phyloP scores from a whole-genome alignment of 64 coral and sea anemone genomes.

The Dendronephthya gigantea region DNA sequence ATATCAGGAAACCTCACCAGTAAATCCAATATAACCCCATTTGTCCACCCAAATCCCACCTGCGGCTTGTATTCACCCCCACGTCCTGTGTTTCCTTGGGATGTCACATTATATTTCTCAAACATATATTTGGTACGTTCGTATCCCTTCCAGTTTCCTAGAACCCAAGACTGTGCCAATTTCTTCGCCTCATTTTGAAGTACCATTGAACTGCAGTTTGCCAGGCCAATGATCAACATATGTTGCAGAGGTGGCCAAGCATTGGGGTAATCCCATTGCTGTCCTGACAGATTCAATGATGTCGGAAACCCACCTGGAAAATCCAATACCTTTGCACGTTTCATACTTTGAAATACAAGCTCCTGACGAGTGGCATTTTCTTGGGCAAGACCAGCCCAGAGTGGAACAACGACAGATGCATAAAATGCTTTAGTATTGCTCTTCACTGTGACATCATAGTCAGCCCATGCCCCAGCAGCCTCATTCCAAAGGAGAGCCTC shows the following conservation, averaged over 20 bases:
- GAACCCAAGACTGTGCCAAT: constrained; percentile 68
- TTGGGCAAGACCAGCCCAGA: constrained; percentile 55
- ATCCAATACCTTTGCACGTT: constrained; percentile 22
- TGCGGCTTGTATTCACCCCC: constrained; percentile 87
- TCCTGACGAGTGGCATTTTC: constrained; percentile 40
- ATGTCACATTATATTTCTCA: constrained; percentile 65
- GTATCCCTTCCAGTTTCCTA: constrained; percentile 56
- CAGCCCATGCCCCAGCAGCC: constrained; percentile 45
- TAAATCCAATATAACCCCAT: constrained; percentile 55
- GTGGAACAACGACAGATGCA: constrained; percentile 51
- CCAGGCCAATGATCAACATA: constrained; percentile 35
- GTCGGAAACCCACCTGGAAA: constrained; percentile 69
- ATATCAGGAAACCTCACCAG: constrained; percentile 44
- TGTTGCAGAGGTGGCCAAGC: constrained; percentile 76
- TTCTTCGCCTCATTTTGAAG: constrained; percentile 41
- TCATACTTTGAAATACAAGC: constrained; percentile 21
- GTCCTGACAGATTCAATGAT: constrained; percentile 44
- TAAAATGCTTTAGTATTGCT: constrained; percentile 38
- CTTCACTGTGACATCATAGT: constrained; percentile 54
- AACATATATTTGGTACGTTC: constrained; percentile 54
- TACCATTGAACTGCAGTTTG: constrained; percentile 13
- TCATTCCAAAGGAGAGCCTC: constrained; percentile 71
- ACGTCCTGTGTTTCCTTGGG: constrained; percentile 60
- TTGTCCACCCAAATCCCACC: constrained; percentile 96
- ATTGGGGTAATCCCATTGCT: constrained; percentile 93